Conservation (phyloP, 2,888 invertebrate genomes). For the Neoaliturus tenellus region DNA sequence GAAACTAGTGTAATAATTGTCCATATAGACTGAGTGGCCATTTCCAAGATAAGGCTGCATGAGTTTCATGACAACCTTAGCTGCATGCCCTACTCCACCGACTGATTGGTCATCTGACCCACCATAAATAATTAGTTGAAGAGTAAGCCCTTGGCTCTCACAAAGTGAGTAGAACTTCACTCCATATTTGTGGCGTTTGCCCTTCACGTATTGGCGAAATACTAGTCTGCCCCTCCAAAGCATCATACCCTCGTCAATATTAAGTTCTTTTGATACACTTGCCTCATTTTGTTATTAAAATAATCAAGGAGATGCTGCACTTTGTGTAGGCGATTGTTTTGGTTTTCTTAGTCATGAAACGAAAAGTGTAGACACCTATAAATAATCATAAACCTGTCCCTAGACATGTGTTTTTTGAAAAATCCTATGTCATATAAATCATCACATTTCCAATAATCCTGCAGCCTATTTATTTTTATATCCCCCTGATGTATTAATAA, state of each 20-base stretch:
- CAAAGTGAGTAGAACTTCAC: not conserved
- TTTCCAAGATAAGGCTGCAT: not conserved
- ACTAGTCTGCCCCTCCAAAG: not conserved
- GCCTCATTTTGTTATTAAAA: conserved; percentile 1
- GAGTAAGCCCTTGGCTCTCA: not conserved
- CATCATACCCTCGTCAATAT: not conserved
- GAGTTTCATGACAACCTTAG: not conserved
- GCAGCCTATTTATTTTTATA: not conserved
- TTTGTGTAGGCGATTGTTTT: not conserved
- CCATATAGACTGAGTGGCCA: not conserved
- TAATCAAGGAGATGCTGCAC: not conserved
- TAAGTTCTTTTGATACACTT: not conserved
- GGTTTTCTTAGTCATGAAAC: not conserved
- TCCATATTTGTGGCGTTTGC: not conserved
- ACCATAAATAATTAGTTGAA: not conserved
- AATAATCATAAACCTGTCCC: conserved; percentile 5
- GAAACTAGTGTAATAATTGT: not conserved
- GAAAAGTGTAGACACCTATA: not conserved
- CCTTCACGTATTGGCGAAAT: not conserved
- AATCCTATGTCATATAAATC: not conserved
- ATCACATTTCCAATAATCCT: conserved; percentile 6
- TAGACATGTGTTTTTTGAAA: not conserved
- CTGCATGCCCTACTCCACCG: not conserved
- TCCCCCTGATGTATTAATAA: not conserved
- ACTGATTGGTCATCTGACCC: not conserved